Percentiles rank a stretch among this genome's conserved stretches.
Evolutionary conservation across 2,113 vertebrate genomes (phyloP).

Genomic region (Quiscalus mexicanus): DNA sequence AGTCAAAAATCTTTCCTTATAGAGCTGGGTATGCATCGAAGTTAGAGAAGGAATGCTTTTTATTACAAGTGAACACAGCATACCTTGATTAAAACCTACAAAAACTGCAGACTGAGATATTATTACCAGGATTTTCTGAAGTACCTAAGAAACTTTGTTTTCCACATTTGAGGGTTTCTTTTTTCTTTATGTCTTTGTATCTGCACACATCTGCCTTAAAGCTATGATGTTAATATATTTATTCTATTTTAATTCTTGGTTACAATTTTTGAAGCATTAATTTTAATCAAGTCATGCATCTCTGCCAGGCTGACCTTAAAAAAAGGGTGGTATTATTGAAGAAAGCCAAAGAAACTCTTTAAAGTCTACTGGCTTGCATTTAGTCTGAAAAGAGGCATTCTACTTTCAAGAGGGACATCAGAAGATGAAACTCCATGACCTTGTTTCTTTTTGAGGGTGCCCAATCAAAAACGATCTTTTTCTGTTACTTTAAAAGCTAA

Average conservation of each 20-base stretch:
- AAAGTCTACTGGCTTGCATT: neutral
- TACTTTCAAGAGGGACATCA: neutral
- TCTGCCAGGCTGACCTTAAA: neutral
- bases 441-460: neutral
- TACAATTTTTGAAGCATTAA: neutral
- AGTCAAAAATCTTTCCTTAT: neutral
- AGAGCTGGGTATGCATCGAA: neutral
- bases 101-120: neutral
- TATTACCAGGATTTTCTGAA: neutral
- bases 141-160: neutral
- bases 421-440: neutral
- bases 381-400: neutral
- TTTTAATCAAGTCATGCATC: conserved; percentile 5
- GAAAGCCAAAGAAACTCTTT: neutral
- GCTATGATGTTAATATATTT: neutral
- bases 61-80: neutral
- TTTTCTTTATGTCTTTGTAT: neutral
- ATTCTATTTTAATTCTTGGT: conserved; percentile 1
- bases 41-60: neutral
- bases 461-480: neutral
- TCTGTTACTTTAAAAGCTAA: conserved; percentile 16
- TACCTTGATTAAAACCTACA: neutral
- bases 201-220: neutral
- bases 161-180: neutral
- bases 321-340: neutral